phyloP scores from a whole-genome alignment of 2,797 vertebrate species.

The Gymnoscopelus braueri region DNA sequence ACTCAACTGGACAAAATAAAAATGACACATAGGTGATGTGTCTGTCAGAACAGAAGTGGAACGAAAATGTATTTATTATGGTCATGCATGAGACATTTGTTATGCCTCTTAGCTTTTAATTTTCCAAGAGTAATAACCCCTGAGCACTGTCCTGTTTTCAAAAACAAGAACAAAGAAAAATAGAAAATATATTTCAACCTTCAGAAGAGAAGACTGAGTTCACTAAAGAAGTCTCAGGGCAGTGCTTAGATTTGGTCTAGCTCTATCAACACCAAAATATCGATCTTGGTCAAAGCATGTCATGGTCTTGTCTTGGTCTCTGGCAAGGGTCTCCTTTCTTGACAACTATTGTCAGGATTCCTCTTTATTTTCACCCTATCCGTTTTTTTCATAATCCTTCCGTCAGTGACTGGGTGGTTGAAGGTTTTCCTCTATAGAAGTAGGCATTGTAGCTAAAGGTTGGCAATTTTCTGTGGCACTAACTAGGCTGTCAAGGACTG shows the following conservation, averaged over 20 bases:
- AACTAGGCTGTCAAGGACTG: too few species aligned
- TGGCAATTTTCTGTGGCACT: too few species aligned
- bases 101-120: constrained; percentile 26
- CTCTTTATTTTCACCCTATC: too few species aligned
- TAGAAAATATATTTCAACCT: constrained; percentile 5
- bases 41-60: constrained; percentile 10
- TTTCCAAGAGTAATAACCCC: constrained; percentile 58
- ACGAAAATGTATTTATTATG: constrained; percentile 16
- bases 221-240: constrained; percentile 34
- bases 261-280: not conserved
- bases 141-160: constrained; percentile 64
- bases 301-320: too few species aligned
- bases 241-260: constrained; percentile 1
- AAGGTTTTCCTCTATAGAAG: too few species aligned
- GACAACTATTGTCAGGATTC: too few species aligned
- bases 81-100: constrained; percentile 56
- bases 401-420: too few species aligned
- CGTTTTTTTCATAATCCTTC: too few species aligned
- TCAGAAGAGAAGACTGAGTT: constrained; percentile 25
- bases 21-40: not conserved
- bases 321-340: too few species aligned
- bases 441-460: too few species aligned
- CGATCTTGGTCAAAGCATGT: not conserved
- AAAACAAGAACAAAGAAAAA: constrained; percentile 20
- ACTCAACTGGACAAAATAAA: constrained; percentile 13